Evolutionary conservation across 2,888 invertebrate species (phyloP).

Genomic region (Sepiola atlantica): DNA sequence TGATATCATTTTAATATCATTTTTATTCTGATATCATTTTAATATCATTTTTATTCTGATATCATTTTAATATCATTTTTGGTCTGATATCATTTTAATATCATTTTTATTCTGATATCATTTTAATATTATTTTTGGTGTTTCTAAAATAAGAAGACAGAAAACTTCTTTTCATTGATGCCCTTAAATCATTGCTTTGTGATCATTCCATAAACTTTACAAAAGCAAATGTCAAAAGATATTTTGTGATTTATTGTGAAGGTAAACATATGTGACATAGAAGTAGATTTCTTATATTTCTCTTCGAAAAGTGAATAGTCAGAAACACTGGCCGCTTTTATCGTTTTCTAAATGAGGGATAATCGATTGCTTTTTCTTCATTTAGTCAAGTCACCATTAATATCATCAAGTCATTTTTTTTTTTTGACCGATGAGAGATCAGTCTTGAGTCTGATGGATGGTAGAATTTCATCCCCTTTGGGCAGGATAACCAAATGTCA

Average conservation of each 20-base stretch:
- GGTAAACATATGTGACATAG: too few relatives aligned
- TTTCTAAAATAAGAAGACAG: background rate
- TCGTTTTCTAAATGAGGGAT: background rate
- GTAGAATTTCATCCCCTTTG: background rate
- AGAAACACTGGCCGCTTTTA: background rate
- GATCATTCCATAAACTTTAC: background rate
- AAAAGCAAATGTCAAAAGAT: background rate
- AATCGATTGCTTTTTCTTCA: background rate
- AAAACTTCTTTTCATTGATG: background rate
- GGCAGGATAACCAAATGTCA: background rate
- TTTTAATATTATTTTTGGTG: background rate
- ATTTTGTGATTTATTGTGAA: background rate
- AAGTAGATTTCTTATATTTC: background rate
- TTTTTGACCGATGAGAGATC: background rate
- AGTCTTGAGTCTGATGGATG: background rate
- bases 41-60: too few relatives aligned
- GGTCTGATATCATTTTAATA: too few relatives aligned
- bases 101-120: too few relatives aligned
- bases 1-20: too few relatives aligned
- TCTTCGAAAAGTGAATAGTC: background rate
- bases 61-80: too few relatives aligned
- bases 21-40: too few relatives aligned
- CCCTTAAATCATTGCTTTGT: background rate
- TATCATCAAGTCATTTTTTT: background rate
- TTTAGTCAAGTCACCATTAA: constrained; percentile 18